A percentile compares a stretch with the other conserved stretches of the same genome.
These are phyloP conservation scores for Sebastes hopkinsi DNA, from an alignment of 2,797 vertebrate species.

Conservation along the genomic window DNA sequence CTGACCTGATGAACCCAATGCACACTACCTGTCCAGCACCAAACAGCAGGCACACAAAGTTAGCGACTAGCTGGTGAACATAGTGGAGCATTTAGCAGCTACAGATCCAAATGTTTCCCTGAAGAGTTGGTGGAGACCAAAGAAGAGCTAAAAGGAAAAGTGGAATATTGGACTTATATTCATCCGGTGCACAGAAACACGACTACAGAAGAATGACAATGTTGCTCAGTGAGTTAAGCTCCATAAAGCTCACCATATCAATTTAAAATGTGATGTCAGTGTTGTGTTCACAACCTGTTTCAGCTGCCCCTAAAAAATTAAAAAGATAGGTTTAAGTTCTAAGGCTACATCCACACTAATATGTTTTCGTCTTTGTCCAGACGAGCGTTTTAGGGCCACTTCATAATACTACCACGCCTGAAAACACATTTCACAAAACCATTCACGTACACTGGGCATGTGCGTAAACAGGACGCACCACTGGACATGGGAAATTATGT, in stretches of 20 bases:
- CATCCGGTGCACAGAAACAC: background rate
- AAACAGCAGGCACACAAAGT: background rate
- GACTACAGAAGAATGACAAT: background rate
- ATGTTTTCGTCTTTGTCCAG: too few species aligned
- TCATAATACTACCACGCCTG: too few species aligned
- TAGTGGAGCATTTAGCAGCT: background rate
- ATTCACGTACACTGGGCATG: too few species aligned
- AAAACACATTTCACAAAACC: too few species aligned
- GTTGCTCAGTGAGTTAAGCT: background rate
- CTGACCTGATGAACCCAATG: background rate
- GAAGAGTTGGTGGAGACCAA: background rate
- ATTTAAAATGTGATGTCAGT: background rate
- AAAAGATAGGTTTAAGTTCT: background rate
- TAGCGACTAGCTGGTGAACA: background rate
- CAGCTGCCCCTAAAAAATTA: background rate
- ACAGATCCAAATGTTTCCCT: background rate
- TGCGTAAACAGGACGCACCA: too few species aligned
- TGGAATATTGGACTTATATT: background rate
- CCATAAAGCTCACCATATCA: background rate
- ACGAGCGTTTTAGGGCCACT: too few species aligned
- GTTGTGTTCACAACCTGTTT: background rate
- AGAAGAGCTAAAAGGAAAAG: background rate
- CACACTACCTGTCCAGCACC: background rate
- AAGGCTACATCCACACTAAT: background rate
- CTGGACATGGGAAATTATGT: too few species aligned